Evolutionary conservation across 1,140 invertebrate genomes (phyloP).

Genomic region (Proctacanthus coquilletti): DNA sequence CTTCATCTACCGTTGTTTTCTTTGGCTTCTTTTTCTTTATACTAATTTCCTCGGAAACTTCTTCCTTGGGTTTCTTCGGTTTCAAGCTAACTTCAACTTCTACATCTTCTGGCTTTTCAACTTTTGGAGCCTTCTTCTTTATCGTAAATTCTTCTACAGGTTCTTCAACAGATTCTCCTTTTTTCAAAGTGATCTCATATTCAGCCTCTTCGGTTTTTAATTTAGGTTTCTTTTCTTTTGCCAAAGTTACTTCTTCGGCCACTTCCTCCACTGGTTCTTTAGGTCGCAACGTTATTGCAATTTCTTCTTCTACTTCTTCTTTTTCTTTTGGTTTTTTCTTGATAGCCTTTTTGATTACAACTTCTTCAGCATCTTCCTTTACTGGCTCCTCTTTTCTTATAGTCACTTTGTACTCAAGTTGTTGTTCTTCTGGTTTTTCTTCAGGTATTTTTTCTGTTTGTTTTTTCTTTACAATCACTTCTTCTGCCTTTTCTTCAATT

Average conservation of each 20-base stretch:
- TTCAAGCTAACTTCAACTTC: slow-evolving; percentile 21
- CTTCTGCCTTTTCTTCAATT: slow-evolving; percentile 15
- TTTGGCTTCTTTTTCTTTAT: slow-evolving; percentile 19
- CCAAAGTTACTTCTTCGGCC: slow-evolving; percentile 13
- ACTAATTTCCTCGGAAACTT: slow-evolving; percentile 24
- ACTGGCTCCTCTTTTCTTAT: not conserved
- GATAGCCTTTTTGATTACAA: not conserved
- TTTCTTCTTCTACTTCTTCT: not conserved
- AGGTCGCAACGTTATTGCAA: not conserved
- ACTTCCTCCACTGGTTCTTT: slow-evolving; percentile 4
- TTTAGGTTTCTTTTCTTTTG: slow-evolving; percentile 14
- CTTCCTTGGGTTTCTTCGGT: slow-evolving; percentile 17
- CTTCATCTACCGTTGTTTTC: slow-evolving; percentile 12
- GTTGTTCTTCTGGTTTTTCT: no score
- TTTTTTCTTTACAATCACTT: slow-evolving; percentile 1
- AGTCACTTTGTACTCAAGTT: not conserved
- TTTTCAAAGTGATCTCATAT: slow-evolving; percentile 18
- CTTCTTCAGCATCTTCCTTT: not conserved
- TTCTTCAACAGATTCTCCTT: slow-evolving; percentile 15
- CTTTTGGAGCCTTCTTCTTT: slow-evolving; percentile 16
- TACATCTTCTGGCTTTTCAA: slow-evolving; percentile 18
- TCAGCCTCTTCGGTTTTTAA: slow-evolving; percentile 17
- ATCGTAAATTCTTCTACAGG: slow-evolving; percentile 19
- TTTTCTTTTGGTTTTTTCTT: not conserved
- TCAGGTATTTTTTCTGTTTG: slow-evolving; percentile 6